Conservation (phyloP, 2,888 invertebrate species). For the Ochropacha duplaris region DNA sequence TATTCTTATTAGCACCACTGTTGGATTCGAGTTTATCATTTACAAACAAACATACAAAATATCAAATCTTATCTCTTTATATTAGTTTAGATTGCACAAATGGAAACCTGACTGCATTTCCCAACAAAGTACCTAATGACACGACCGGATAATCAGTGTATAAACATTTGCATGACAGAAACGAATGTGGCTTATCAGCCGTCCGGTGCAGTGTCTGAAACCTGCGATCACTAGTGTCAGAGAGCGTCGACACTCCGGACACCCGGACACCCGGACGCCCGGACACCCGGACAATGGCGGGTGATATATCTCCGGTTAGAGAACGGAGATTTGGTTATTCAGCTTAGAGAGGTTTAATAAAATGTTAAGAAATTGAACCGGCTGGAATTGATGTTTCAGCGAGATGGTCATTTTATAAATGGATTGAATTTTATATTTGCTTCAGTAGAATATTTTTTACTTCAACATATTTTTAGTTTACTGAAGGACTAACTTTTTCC, state of each 20-base stretch:
- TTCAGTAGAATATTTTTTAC: too few species aligned
- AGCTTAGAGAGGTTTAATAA: neutral
- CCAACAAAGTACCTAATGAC: neutral
- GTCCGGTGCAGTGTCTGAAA: neutral
- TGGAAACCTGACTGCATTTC: too few species aligned
- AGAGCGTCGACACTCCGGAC: neutral
- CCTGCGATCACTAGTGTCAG: neutral
- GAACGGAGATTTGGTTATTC: neutral
- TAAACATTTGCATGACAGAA: neutral
- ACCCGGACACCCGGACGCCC: neutral
- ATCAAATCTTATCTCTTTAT: too few species aligned
- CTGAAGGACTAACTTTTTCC: too few species aligned
- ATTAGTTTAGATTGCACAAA: too few species aligned
- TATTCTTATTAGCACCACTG: too few species aligned
- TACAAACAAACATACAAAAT: too few species aligned
- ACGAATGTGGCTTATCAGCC: neutral
- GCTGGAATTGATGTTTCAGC: too few species aligned
- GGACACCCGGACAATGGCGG: neutral
- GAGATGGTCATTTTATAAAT: too few species aligned
- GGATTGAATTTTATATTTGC: too few species aligned
- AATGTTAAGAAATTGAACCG: neutral
- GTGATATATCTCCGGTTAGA: neutral
- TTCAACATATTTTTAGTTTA: too few species aligned
- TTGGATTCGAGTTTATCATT: too few species aligned
- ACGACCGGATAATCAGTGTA: neutral